These are phyloP conservation scores for Ageneiosus marmoratus DNA, from an alignment of 2,113 vertebrate genomes.

Conservation along the genomic window DNA sequence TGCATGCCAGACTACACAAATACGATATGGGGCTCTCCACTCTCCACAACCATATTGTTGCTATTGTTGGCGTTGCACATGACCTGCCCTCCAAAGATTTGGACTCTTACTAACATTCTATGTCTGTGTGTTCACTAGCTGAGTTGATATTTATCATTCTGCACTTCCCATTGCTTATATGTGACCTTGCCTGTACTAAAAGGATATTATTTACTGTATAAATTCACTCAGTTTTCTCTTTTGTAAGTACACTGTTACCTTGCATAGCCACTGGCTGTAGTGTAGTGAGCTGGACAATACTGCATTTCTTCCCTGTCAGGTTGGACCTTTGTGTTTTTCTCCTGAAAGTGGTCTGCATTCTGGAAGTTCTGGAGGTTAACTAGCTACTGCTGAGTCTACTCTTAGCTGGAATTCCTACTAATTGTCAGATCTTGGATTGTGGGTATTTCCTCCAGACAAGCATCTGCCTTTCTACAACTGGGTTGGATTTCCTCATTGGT, in stretches of 20 bases:
- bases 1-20: not conserved
- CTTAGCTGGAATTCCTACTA: not conserved
- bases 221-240: not conserved
- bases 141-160: not conserved
- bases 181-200: not conserved
- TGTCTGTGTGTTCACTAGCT: not conserved
- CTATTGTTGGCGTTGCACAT: not conserved
- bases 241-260: not conserved
- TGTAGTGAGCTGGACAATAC: not conserved
- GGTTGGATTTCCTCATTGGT: not conserved
- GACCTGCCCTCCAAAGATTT: not conserved
- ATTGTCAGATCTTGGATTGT: not conserved
- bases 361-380: not conserved
- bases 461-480: not conserved
- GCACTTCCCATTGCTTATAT: not conserved
- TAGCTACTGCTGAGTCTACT: not conserved
- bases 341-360: not conserved
- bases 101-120: not conserved
- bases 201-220: not conserved
- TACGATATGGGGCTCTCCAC: not conserved
- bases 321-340: not conserved
- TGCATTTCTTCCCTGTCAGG: not conserved
- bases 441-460: not conserved
- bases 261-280: not conserved
- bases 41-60: not conserved